phyloP scores from a whole-genome alignment of 1,140 invertebrate genomes.

The Bombyx mori region DNA sequence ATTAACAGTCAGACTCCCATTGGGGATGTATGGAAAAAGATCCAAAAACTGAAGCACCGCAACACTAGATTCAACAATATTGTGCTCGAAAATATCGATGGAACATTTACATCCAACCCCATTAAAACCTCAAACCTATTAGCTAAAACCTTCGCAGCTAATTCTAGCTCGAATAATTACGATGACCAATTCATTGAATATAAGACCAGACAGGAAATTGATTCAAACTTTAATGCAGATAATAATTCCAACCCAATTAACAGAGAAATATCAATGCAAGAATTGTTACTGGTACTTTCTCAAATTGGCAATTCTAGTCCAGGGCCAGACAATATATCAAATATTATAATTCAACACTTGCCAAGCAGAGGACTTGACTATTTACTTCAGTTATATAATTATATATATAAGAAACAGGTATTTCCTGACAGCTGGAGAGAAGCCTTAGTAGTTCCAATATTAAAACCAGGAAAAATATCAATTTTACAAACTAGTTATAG shows the following conservation, averaged over 20 bases:
- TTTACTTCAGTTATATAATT: constrained; percentile 18
- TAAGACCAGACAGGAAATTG: constrained; percentile 17
- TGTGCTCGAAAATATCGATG: constrained; percentile 13
- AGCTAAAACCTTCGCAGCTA: constrained; percentile 24
- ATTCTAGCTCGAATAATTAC: constrained; percentile 30
- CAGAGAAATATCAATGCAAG: constrained; percentile 12
- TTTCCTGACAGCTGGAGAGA: too few species aligned
- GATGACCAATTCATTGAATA: constrained; percentile 19
- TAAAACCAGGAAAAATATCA: too few species aligned
- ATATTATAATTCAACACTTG: constrained; percentile 20
- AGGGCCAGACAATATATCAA: constrained; percentile 20
- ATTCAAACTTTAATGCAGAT: constrained; percentile 5
- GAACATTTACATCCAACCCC: constrained; percentile 10
- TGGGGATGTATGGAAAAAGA: too few species aligned
- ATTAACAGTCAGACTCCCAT: too few species aligned
- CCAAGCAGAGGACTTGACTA: constrained; percentile 14
- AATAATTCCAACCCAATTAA: constrained; percentile 19
- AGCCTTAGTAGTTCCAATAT: too few species aligned
- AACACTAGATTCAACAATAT: constrained; percentile 11
- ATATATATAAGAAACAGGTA: not conserved
- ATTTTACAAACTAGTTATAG: too few species aligned
- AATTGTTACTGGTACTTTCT: constrained; percentile 11
- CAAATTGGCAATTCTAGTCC: constrained; percentile 18
- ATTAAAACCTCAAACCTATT: constrained; percentile 25
- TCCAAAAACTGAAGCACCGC: too few species aligned